Evolutionary conservation across 1,140 invertebrate species (phyloP).

Genomic region (Procambarus virginalis): DNA sequence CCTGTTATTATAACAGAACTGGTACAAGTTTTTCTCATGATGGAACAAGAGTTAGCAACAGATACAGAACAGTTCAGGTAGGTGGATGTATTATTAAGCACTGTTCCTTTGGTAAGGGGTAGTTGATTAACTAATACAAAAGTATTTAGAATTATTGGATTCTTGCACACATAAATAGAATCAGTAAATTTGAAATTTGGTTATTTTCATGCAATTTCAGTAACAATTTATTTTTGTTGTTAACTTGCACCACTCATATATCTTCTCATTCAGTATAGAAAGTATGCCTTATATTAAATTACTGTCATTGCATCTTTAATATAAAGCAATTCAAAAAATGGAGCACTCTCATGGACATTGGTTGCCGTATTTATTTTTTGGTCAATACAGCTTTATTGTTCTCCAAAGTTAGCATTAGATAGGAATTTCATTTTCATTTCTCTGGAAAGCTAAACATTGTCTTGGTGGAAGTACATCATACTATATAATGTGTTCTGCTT

Average conservation of each 20-base stretch:
- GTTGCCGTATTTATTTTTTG: too few species aligned
- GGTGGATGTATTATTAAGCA: conserved; percentile 17
- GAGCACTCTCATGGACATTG: too few species aligned
- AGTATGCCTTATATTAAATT: too few species aligned
- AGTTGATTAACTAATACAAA: neutral
- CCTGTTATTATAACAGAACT: conserved; percentile 95
- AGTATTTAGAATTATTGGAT: neutral
- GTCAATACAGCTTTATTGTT: too few species aligned
- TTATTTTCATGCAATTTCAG: neutral
- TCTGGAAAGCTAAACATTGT: too few species aligned
- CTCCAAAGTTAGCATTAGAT: too few species aligned
- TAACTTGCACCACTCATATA: neutral
- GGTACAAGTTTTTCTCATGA: conserved; percentile 91
- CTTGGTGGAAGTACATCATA: too few species aligned
- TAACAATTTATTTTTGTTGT: neutral
- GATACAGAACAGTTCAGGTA: conserved; percentile 89
- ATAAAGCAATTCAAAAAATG: too few species aligned
- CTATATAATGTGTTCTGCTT: too few species aligned
- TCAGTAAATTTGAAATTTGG: neutral
- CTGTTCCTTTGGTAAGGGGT: neutral
- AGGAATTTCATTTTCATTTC: too few species aligned
- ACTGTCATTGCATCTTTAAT: too few species aligned
- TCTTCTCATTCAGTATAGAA: neutral
- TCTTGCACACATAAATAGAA: neutral
- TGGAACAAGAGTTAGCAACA: conserved; percentile 89